These are phyloP conservation scores for Melanostoma scalare DNA, from an alignment of 2,888 invertebrate genomes.

Conservation along the genomic window DNA sequence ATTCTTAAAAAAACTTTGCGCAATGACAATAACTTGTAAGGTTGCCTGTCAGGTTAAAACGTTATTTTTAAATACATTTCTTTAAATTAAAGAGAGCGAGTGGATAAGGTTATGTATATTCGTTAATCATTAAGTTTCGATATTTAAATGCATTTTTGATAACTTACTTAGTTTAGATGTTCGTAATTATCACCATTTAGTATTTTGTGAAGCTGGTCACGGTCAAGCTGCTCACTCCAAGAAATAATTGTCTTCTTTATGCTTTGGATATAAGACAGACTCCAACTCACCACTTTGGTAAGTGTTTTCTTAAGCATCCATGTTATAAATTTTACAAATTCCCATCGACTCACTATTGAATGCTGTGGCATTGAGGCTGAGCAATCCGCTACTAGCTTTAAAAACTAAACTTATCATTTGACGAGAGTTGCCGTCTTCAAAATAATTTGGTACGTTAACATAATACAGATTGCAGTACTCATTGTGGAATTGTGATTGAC, in stretches of 20 bases:
- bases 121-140: too few species aligned
- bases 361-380: neutral
- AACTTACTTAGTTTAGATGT: neutral
- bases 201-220: too few species aligned
- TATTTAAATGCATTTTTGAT: too few species aligned
- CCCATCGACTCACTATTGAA: neutral
- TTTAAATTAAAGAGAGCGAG: too few species aligned
- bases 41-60: constrained; percentile 1
- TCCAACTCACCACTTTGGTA: neutral
- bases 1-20: too few species aligned
- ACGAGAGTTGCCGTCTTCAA: constrained; percentile 8
- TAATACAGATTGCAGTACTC: constrained; percentile 16
- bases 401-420: constrained; percentile 1
- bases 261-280: neutral
- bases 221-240: too few species aligned
- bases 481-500: constrained; percentile 4
- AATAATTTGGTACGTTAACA: constrained; percentile 16
- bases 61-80: neutral
- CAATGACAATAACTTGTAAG: constrained; percentile 1
- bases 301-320: neutral
- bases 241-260: too few species aligned
- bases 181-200: neutral
- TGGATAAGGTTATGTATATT: too few species aligned
- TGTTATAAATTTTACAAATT: neutral
- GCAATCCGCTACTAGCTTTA: neutral